These are phyloP conservation scores for Drosophila lutescens DNA, from an alignment of 2,888 invertebrate species.

Conservation along the genomic window DNA sequence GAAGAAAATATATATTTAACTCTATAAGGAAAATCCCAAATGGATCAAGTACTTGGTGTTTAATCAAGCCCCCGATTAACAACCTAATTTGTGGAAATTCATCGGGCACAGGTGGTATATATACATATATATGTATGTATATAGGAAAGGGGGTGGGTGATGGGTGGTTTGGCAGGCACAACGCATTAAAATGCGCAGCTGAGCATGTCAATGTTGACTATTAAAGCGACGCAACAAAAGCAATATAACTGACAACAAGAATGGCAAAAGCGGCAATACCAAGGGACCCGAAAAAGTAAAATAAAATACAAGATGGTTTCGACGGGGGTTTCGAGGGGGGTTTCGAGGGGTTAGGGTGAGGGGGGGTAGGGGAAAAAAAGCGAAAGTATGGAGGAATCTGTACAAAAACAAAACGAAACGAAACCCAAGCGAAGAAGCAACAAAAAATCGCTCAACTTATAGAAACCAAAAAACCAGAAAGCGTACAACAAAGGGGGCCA, in stretches of 20 bases:
- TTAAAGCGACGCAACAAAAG: conserved; percentile 59
- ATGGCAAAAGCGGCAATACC: conserved; percentile 21
- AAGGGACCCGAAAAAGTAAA: conserved; percentile 6
- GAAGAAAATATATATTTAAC: no score
- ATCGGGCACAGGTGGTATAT: background rate
- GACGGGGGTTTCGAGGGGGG: no score
- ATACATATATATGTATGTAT: background rate
- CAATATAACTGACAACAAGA: conserved; percentile 39
- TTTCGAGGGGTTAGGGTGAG: no score
- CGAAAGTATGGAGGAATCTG: conserved; percentile 75
- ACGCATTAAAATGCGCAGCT: conserved; percentile 72
- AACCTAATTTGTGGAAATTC: conserved; percentile 2
- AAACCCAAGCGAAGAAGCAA: conserved; percentile 25
- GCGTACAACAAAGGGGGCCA: conserved; percentile 56
- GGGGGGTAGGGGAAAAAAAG: conserved; percentile 45
- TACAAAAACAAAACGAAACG: conserved; percentile 49
- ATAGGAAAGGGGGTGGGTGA: conserved; percentile 1
- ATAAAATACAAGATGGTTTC: background rate
- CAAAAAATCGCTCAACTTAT: conserved; percentile 60
- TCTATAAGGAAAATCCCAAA: background rate
- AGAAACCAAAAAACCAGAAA: conserved; percentile 71
- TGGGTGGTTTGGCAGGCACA: conserved; percentile 4
- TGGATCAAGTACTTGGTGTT: background rate
- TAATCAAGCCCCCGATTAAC: background rate
- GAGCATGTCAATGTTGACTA: conserved; percentile 76